Percentiles rank a stretch among this genome's conserved stretches.
These are phyloP conservation scores for Geococcyx californianus DNA, from an alignment of 2,113 vertebrate genomes.

Conservation along the genomic window DNA sequence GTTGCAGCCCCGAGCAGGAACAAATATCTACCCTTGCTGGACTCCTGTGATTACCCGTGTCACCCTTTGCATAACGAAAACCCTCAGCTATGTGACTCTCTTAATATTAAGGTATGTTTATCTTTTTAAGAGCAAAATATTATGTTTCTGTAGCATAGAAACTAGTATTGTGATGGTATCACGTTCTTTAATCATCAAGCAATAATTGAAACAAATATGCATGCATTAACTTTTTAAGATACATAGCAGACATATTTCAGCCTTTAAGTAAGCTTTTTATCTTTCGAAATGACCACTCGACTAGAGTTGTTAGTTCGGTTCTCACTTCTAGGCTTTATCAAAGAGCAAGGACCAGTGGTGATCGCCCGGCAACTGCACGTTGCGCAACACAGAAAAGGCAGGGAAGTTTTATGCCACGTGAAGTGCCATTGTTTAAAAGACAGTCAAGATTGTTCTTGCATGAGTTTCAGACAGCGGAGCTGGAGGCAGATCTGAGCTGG, in stretches of 20 bases:
- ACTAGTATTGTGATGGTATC: neutral
- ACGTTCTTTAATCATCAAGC: neutral
- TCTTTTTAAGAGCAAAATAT: neutral
- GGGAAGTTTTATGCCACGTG: neutral
- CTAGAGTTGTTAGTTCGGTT: neutral
- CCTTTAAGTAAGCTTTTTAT: conserved; percentile 17
- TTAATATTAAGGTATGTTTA: neutral
- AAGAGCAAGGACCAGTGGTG: neutral
- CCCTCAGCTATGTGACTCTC: neutral
- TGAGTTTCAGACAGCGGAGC: neutral
- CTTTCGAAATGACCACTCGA: neutral
- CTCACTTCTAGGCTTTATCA: neutral
- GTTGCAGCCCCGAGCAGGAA: neutral
- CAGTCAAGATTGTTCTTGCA: neutral
- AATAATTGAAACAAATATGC: neutral
- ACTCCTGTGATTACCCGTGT: neutral
- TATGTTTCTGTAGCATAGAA: neutral
- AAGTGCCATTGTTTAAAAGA: neutral
- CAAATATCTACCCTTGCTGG: neutral
- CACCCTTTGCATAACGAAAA: neutral
- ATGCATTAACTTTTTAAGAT: neutral
- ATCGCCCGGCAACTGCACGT: neutral
- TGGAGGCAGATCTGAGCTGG: conserved; percentile 19
- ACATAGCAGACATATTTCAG: conserved; percentile 30
- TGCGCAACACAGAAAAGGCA: neutral